A percentile compares a stretch with the other conserved stretches of the same genome.
Conservation (phyloP, 2,797 vertebrate species). For the Eulemur albifrons region DNA sequence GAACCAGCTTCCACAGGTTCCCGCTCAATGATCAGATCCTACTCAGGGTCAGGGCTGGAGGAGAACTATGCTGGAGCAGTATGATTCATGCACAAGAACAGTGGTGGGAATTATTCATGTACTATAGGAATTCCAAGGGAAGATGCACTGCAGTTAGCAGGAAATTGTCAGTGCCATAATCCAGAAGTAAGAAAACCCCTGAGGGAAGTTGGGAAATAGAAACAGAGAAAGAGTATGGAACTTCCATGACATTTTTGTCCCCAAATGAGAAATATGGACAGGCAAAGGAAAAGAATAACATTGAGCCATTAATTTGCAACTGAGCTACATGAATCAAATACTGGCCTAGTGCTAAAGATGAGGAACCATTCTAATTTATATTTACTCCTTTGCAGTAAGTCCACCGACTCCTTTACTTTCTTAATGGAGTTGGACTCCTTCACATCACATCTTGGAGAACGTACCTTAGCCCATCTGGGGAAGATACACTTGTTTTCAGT, state of each 20-base stretch:
- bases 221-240: background rate
- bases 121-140: background rate
- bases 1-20: background rate
- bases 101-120: background rate
- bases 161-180: background rate
- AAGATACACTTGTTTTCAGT: rapidly evolving
- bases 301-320: background rate
- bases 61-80: background rate
- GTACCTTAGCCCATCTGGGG: background rate
- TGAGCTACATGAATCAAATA: background rate
- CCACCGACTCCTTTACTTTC: background rate
- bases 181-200: background rate
- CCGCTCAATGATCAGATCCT: background rate
- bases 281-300: background rate
- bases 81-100: background rate
- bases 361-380: background rate
- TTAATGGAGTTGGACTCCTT: background rate
- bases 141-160: background rate
- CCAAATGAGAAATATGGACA: background rate
- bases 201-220: background rate
- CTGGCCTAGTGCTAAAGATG: background rate
- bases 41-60: background rate
- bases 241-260: background rate
- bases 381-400: background rate
- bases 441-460: background rate